Base-by-base conservation (phyloP, 1,140 invertebrate species). In the Fopius arisanus region DNA sequence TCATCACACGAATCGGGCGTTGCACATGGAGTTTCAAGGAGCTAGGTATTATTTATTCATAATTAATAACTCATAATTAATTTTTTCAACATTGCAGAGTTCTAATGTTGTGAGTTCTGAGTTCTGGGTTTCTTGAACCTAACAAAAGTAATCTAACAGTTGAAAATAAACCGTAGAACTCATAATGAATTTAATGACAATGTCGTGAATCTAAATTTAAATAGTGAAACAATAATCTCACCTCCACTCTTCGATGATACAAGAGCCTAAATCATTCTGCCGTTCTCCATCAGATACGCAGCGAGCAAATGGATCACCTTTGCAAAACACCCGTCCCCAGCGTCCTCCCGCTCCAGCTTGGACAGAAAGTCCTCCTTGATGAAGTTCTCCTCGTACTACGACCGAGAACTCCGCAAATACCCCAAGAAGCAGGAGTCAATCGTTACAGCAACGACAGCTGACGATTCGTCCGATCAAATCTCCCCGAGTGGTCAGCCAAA, bases 231-330 rank as follows among this genome's bases (percentile, higher is more conserved):
- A n/a, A n/a, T n/a, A n/a, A n/a, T n/a, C n/a, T n/a, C n/a, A n/a
- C n/a, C n/a, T n/a, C n/a, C n/a, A n/a, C n/a, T n/a, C n/a, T n/a
- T n/a, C n/a, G n/a, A n/a, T n/a, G n/a, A n/a, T n/a, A n/a, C n/a
- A n/a, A n/a, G n/a, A n/a, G n/a, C n/a, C n/a, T n/a, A n/a, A n/a
- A n/a, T n/a, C n/a, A n/a, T n/a, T n/a, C n/a, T n/a, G n/a, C n/a
- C n/a, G n/a, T 10, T 37, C 33, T 37, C 33, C 33, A 37, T n/a
- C 41, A 73, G 75, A 71, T 67, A 54, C 59, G 70, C 79, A 1
- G 67, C 74, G 12, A 70, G 70, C 12, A 75, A 76, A n/a, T 84
- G 83, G 83, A 77, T 82, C 59, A 79, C 75, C 6, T 83, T 80
- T 63, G 68, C 74, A 3, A 82, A 77, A 54, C 79, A 77, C 65